Evolutionary conservation across 2,888 invertebrate species (phyloP), one percentile per base, ranked within the genome.

Genomic region (Drosophila borborema): DNA sequence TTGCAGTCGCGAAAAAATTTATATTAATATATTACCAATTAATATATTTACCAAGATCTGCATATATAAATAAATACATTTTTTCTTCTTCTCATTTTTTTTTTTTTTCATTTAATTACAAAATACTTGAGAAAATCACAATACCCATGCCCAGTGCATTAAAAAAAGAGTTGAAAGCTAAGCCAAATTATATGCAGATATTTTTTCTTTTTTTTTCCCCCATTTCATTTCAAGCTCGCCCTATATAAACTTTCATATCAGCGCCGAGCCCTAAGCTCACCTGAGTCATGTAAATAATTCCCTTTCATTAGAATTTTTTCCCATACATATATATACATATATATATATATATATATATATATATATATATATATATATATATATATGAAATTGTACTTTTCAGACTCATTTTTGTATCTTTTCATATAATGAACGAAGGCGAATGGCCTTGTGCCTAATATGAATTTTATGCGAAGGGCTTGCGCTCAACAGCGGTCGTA

Each of bases 401-500:
- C 61, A 20, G 45, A 51, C 45, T 70, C 56, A 36, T 58, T 69
- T 62, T 75, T 73, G 61, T 79, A 77, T 82, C 81, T 72, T 54
- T 56, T 54, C 64, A 62, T 72, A 76, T 64, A 65, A 76, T 59
- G 71, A 73, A 48, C 58, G 60, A 73, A 71, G 61, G 60, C 55
- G 43, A 69, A 56, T 48, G 86, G 83, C 87, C 83, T 86, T 86
- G 86, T 79, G 83, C 87, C 86, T 86, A 86, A 86, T 86, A 87
- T 79, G 87, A 87, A 74, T 86, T 87, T 86, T 82, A 86, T 87
- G 84, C 76, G 61, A 77, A 80, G 75, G 77, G 74, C 71, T 74
- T 62, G 36, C 49, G 51, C 60, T 45, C 48, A 28, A 53, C 31
- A 51, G 34, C 54, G 63, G 63, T 56, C 81, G 79, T 82, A 85